Conservation (phyloP, 2,888 invertebrate genomes). For the Brenthis daphne region DNA sequence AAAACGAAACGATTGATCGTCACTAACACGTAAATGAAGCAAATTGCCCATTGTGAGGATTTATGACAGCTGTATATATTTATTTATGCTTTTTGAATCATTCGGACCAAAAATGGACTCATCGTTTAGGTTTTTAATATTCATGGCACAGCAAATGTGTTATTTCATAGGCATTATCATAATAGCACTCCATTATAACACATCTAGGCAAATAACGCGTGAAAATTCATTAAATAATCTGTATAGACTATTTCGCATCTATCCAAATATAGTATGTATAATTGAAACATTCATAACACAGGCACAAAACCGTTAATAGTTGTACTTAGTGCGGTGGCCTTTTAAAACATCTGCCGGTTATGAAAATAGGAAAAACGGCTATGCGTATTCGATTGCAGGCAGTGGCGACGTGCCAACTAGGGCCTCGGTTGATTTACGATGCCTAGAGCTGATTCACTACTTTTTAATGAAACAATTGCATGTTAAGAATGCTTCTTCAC, state of each 20-base stretch:
- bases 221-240: constrained; percentile 16
- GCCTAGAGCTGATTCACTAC: constrained; percentile 1
- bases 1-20: constrained; percentile 21
- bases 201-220: background rate
- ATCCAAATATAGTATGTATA: constrained; percentile 52
- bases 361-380: constrained; percentile 58
- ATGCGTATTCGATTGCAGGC: constrained; percentile 53
- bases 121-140: constrained; percentile 10
- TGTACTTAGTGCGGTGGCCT: constrained; percentile 57
- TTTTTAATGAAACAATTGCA: constrained; percentile 36
- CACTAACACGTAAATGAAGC: constrained; percentile 19
- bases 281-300: constrained; percentile 61
- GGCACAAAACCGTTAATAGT: constrained; percentile 57
- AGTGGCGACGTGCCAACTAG: constrained; percentile 52
- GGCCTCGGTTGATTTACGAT: constrained; percentile 31
- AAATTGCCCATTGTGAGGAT: constrained; percentile 29
- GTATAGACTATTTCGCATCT: constrained; percentile 29
- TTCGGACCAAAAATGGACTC: constrained; percentile 24
- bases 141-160: background rate
- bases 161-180: background rate
- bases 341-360: constrained; percentile 68
- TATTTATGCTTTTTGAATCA: constrained; percentile 21
- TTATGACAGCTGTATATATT: constrained; percentile 25
- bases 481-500: constrained; percentile 32
- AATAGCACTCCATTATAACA: constrained; percentile 6